Evolutionary conservation across 2,888 invertebrate species (phyloP).

Genomic region (Drepanosiphum platanoidis): DNA sequence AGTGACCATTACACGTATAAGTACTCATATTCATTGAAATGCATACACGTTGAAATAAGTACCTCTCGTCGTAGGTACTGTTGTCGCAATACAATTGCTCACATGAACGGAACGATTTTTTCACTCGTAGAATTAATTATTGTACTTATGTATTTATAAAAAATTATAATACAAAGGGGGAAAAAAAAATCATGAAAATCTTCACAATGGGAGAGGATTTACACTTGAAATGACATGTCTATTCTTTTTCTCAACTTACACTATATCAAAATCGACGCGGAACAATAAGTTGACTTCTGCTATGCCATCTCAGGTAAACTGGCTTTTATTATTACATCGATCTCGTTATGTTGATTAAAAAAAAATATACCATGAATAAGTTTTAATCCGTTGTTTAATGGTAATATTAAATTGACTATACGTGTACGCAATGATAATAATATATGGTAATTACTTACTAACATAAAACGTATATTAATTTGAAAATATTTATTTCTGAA

Average conservation of each 20-base stretch:
- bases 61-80: not conserved
- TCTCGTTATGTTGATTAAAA: not conserved
- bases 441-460: too few relatives aligned
- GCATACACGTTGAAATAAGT: not conserved
- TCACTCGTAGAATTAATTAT: not conserved
- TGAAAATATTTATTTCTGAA: too few relatives aligned
- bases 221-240: not conserved
- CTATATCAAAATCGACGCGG: not conserved
- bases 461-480: too few relatives aligned
- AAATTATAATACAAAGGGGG: not conserved
- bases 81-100: not conserved
- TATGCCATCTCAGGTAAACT: not conserved
- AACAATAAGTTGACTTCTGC: not conserved
- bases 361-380: not conserved
- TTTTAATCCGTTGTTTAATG: too few relatives aligned
- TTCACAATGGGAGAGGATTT: not conserved
- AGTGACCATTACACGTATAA: not conserved
- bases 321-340: not conserved
- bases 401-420: too few relatives aligned
- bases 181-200: not conserved
- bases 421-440: too few relatives aligned
- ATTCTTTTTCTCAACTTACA: not conserved
- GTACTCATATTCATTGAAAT: not conserved
- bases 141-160: not conserved
- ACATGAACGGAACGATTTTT: not conserved